Evolutionary conservation across 1,140 invertebrate genomes (phyloP).

Genomic region (Caerostris darwini): DNA sequence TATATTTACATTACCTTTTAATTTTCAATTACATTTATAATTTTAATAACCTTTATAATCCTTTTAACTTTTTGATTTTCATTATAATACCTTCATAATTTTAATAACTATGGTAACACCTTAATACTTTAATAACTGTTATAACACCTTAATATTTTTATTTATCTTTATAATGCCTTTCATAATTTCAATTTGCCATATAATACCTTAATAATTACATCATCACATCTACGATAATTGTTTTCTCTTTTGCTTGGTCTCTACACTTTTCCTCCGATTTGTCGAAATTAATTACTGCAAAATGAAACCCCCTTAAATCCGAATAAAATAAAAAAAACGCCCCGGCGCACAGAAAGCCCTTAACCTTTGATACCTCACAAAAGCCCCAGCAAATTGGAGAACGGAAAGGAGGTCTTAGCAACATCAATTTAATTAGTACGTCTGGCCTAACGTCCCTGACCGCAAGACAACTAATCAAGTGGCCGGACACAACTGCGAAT

Average conservation of each 20-base stretch:
- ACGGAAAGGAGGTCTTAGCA: conserved; percentile 4
- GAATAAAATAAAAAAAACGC: conserved; percentile 4
- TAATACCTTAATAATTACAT: too few species aligned
- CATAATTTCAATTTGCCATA: too few species aligned
- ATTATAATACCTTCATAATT: too few species aligned
- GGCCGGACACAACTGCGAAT: not conserved
- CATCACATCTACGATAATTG: not conserved
- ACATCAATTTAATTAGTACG: conserved; percentile 35
- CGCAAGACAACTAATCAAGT: conserved; percentile 12
- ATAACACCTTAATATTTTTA: too few species aligned
- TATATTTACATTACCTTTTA: too few species aligned
- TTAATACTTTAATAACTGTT: too few species aligned
- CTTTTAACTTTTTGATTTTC: too few species aligned
- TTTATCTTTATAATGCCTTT: too few species aligned
- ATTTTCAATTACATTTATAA: too few species aligned
- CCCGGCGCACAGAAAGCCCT: not conserved
- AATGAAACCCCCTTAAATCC: not conserved
- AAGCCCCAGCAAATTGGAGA: not conserved
- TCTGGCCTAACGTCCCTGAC: not conserved
- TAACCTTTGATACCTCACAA: not conserved
- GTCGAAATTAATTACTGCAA: not conserved
- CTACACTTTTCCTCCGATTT: not conserved
- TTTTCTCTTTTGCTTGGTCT: not conserved
- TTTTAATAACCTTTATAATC: too few species aligned
- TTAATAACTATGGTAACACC: too few species aligned